Conservation (phyloP, 2,113 vertebrate species). For the Xenopus tropicalis region DNA sequence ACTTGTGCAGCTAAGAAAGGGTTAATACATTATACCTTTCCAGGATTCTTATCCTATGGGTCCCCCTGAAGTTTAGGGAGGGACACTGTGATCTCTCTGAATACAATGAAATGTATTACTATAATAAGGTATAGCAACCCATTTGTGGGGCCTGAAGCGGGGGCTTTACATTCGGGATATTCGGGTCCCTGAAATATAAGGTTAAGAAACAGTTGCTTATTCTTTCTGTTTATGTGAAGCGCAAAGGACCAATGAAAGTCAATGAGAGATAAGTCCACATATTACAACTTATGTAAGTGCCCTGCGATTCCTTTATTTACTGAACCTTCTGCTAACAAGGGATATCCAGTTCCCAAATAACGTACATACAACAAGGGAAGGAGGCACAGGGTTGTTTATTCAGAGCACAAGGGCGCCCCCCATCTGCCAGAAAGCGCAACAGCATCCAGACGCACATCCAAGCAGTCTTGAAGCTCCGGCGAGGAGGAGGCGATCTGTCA, state of each 20-base stretch:
- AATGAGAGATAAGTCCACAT: too few relatives aligned
- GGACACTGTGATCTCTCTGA: too few relatives aligned
- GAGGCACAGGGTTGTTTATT: not conserved
- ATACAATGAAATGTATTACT: too few relatives aligned
- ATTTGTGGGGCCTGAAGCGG: not conserved
- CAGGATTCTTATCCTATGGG: too few relatives aligned
- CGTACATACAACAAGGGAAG: not conserved
- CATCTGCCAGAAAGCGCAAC: not conserved
- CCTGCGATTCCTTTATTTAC: not conserved
- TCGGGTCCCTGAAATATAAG: not conserved
- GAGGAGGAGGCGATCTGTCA: not conserved
- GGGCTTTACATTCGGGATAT: too few relatives aligned
- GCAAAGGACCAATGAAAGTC: too few relatives aligned
- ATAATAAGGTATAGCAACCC: too few relatives aligned
- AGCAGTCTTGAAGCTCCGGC: too few relatives aligned
- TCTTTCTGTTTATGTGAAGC: not conserved
- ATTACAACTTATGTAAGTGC: not conserved
- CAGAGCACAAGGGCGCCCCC: slow-evolving; percentile 32
- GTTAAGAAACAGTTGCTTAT: not conserved
- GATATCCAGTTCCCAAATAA: not conserved
- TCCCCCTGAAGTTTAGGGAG: too few relatives aligned
- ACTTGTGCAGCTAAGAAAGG: too few relatives aligned
- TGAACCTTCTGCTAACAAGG: slow-evolving; percentile 7
- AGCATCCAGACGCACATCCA: too few relatives aligned
- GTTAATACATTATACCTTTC: too few relatives aligned